These are phyloP conservation scores for Tenthredo distinguenda DNA, from an alignment of 2,888 invertebrate species.

Conservation along the genomic window DNA sequence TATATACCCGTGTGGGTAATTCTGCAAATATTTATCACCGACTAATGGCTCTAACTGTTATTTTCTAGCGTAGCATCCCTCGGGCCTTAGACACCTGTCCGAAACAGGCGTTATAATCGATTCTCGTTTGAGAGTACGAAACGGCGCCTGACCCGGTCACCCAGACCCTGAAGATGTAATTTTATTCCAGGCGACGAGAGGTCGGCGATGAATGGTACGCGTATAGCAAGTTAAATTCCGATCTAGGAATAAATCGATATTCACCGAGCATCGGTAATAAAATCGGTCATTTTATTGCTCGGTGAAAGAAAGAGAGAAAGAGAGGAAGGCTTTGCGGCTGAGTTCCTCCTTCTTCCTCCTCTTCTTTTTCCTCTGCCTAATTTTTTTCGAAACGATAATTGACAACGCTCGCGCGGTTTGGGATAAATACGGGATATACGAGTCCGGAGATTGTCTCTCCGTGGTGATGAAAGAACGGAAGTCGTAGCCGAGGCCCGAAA, in stretches of 20 bases:
- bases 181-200: constrained; percentile 45
- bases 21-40: neutral
- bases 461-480: neutral
- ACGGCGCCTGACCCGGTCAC: constrained; percentile 49
- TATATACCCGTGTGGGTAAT: neutral
- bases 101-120: neutral
- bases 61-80: neutral
- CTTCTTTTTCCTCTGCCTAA: neutral
- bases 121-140: neutral
- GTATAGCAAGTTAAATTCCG: constrained; percentile 36
- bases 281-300: neutral
- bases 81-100: neutral
- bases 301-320: neutral
- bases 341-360: neutral
- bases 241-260: neutral
- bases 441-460: neutral
- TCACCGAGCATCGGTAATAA: neutral
- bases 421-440: neutral
- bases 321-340: neutral
- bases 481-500: neutral
- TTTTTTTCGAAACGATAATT: neutral
- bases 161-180: constrained; percentile 51
- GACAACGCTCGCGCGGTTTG: neutral
- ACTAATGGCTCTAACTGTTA: neutral
- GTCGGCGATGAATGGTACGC: neutral